These are phyloP conservation scores for Dorcus parallelipipedus DNA, from an alignment of 2,888 invertebrate species.

Conservation along the genomic window DNA sequence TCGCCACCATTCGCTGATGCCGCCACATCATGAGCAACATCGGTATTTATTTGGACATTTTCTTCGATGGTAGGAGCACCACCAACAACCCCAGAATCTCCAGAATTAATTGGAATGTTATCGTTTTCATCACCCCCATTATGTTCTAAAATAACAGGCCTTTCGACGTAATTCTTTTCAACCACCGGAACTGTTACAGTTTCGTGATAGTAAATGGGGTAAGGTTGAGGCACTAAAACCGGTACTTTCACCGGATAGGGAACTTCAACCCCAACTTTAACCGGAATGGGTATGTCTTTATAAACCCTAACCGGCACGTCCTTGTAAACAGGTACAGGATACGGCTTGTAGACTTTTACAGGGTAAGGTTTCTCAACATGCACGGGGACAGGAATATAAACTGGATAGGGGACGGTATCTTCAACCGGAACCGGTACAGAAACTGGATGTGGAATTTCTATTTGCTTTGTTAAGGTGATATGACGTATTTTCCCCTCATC, in stretches of 20 bases:
- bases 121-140: neutral
- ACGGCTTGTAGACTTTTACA: conserved; percentile 54
- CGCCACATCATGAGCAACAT: neutral
- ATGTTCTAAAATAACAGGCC: conserved; percentile 27
- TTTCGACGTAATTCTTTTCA: conserved; percentile 52
- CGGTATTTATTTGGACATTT: neutral
- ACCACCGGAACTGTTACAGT: conserved; percentile 53
- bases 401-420: conserved; percentile 48
- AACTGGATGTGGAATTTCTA: conserved; percentile 53
- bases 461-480: conserved; percentile 49
- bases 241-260: conserved; percentile 41
- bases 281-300: conserved; percentile 32
- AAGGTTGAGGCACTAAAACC: conserved; percentile 42
- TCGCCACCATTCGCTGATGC: neutral
- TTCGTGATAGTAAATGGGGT: conserved; percentile 49
- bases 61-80: neutral
- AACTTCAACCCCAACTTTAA: conserved; percentile 48
- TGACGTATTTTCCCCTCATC: conserved; percentile 21
- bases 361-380: conserved; percentile 51
- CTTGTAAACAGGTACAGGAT: conserved; percentile 55
- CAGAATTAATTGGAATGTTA: too few species aligned
- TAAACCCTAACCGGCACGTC: conserved; percentile 47
- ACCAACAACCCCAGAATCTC: neutral
- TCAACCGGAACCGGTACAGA: conserved; percentile 52
- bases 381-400: conserved; percentile 50